Percentiles rank a stretch among this genome's conserved stretches.
These are phyloP conservation scores for Ferdinandea cuprea DNA, from an alignment of 2,888 invertebrate species.

Conservation along the genomic window DNA sequence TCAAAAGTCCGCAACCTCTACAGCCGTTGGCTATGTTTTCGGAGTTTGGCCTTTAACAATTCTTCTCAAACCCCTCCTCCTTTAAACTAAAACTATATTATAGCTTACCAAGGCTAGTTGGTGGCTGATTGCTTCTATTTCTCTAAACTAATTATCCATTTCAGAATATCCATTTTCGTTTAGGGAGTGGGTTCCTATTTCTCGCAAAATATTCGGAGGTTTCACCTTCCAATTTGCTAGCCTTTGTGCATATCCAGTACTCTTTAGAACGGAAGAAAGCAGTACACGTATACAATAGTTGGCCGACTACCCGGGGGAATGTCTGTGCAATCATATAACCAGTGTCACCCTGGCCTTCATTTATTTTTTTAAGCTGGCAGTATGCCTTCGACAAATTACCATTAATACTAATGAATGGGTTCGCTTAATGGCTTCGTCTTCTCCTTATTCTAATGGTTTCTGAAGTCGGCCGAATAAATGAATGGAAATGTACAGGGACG, in stretches of 20 bases:
- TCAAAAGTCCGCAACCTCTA: constrained; percentile 43
- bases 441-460: constrained; percentile 43
- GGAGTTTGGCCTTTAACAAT: neutral
- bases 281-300: constrained; percentile 30
- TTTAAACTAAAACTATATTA: neutral
- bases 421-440: constrained; percentile 59
- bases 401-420: constrained; percentile 70
- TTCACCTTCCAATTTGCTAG: constrained; percentile 4
- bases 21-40: neutral
- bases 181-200: constrained; percentile 11
- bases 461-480: constrained; percentile 18
- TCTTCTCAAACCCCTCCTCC: constrained; percentile 8
- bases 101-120: constrained; percentile 5
- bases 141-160: constrained; percentile 49
- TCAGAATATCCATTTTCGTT: constrained; percentile 46
- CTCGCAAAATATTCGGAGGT: constrained; percentile 17
- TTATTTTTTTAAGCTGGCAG: constrained; percentile 65
- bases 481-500: constrained; percentile 34
- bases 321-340: constrained; percentile 48
- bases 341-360: constrained; percentile 32
- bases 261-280: constrained; percentile 29
- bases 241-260: constrained; percentile 12
- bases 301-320: constrained; percentile 28
- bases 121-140: constrained; percentile 44
- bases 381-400: constrained; percentile 70